Conservation (phyloP, 2,888 invertebrate species). For the Geotrupes spiniger region DNA sequence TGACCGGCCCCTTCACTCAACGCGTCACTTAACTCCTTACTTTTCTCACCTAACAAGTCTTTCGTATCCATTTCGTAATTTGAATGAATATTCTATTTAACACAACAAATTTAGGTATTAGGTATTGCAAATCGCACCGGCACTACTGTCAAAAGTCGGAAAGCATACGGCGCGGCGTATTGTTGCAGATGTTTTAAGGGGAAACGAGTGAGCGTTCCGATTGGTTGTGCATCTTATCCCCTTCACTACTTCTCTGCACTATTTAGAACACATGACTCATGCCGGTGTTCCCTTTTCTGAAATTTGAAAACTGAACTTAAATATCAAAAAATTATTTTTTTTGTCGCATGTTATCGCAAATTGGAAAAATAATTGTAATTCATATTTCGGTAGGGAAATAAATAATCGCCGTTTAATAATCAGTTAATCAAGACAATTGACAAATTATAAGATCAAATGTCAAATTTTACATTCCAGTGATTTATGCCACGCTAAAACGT, state of each 20-base stretch:
- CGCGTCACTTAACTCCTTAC: conserved; percentile 4
- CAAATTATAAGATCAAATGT: conserved; percentile 14
- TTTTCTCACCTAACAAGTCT: neutral
- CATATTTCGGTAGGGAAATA: no score
- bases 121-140: conserved; percentile 21
- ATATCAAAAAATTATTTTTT: no score
- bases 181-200: conserved; percentile 31
- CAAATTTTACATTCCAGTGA: conserved; percentile 15
- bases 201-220: conserved; percentile 20
- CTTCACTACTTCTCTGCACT: conserved; percentile 18
- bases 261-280: conserved; percentile 24
- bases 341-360: no score
- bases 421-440: conserved; percentile 12
- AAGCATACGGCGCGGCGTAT: conserved; percentile 19
- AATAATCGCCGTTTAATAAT: neutral
- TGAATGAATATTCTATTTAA: conserved; percentile 7
- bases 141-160: conserved; percentile 32
- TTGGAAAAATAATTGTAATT: no score
- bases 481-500: neutral
- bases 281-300: conserved; percentile 3
- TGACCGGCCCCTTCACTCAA: conserved; percentile 5
- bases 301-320: no score
- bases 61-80: conserved; percentile 3
- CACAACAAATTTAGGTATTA: conserved; percentile 22
- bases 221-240: conserved; percentile 24